A percentile compares a stretch with the other conserved stretches of the same genome.
Conservation (phyloP, 1,140 invertebrate genomes). For the Metaphire vulgaris region DNA sequence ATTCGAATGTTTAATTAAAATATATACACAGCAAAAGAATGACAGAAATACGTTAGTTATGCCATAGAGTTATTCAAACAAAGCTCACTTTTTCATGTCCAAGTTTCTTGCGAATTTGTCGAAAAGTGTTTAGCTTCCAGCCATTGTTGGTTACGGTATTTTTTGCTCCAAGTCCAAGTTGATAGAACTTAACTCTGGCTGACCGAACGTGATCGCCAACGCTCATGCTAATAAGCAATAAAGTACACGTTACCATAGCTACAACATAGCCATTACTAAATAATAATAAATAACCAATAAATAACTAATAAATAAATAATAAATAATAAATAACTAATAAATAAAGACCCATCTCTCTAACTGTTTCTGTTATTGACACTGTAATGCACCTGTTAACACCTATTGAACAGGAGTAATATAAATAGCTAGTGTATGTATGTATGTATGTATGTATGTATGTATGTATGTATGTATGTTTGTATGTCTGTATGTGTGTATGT, state of each 20-base stretch:
- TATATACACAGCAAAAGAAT: not conserved
- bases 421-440: no score
- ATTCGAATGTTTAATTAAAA: not conserved
- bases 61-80: not conserved
- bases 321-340: not conserved
- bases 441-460: slow-evolving; percentile 9
- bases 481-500: slow-evolving; percentile 5
- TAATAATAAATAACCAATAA: not conserved
- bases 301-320: not conserved
- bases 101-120: slow-evolving; percentile 19
- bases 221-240: slow-evolving; percentile 14
- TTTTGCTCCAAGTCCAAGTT: slow-evolving; percentile 21
- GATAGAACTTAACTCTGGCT: slow-evolving; percentile 21
- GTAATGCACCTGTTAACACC: no score
- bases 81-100: slow-evolving; percentile 17
- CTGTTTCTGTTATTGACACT: no score
- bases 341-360: not conserved
- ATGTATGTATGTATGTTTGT: slow-evolving; percentile 7
- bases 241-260: not conserved
- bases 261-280: not conserved
- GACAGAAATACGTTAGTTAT: not conserved
- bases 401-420: no score
- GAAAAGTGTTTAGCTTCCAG: slow-evolving; percentile 16
- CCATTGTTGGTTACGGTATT: slow-evolving; percentile 21
- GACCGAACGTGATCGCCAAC: slow-evolving; percentile 17